Conservation (phyloP, 2,797 vertebrate genomes). For the Galaxias olidus region DNA sequence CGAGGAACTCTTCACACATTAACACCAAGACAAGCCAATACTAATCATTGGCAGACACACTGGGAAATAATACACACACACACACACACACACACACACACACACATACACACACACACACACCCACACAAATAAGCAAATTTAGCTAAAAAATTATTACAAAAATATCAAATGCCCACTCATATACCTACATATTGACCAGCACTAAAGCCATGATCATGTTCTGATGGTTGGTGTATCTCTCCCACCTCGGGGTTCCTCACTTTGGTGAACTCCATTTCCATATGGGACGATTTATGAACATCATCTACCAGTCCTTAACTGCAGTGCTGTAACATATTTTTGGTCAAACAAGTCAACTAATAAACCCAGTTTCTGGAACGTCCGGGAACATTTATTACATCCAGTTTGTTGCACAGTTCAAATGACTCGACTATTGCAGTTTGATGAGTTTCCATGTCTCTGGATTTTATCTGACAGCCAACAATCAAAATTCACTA, state of each 20-base stretch:
- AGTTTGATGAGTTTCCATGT: too few species aligned
- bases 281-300: constrained; percentile 16
- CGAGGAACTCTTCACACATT: background rate
- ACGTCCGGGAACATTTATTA: background rate
- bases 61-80: background rate
- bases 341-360: constrained; percentile 1
- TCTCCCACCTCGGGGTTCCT: background rate
- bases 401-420: background rate
- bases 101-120: constrained; percentile 3
- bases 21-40: background rate
- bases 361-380: background rate
- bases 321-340: background rate
- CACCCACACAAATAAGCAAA: background rate
- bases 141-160: background rate
- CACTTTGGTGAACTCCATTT: constrained; percentile 10
- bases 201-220: constrained; percentile 1
- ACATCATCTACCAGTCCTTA: constrained; percentile 6
- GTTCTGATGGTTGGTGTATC: constrained; percentile 4
- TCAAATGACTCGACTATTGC: too few species aligned
- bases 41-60: background rate
- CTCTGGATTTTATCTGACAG: too few species aligned
- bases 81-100: background rate
- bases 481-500: too few species aligned
- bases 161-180: background rate
- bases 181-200: background rate